Base-by-base conservation (phyloP, 1,140 invertebrate genomes). In the Leptinotarsa lineolata region DNA sequence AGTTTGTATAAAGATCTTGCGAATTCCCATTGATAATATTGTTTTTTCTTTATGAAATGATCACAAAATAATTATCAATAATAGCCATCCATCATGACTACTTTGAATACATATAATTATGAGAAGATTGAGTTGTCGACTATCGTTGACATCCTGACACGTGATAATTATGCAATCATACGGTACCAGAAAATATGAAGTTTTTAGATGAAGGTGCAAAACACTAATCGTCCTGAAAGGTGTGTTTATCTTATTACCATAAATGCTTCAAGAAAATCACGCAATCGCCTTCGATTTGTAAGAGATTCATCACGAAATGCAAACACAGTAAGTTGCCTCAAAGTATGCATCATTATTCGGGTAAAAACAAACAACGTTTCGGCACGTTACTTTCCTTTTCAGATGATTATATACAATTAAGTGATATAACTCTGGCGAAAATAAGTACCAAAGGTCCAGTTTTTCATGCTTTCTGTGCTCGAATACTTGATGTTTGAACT, bases 131-230 rank as follows among this genome's bases (percentile, higher is more conserved):
- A 63, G 61, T 18, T 18, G 61, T 63, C 20, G 61, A 21, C 20
- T 63, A n/a, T 63, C 58, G 15, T 20, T 59, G 58, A 59, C 58
- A 59, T 8, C 2, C 20, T 63, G 61, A 63, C 48, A 54, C 16
- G n/a, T 54, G 16, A 54, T 54, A 54, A 54, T 54, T 54, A 54
- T 54, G 48, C n/a, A 54, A 54, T 54, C 48, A 54, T 54, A 54
- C 15, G 5, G 48, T 54, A 16, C 48, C 4, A 54, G n/a, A 54
- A 15, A 54, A 54, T 54, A 2, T 54, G 15, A 54, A 18, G 3
- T 54, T 54, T 54, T 54, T n/a, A 54, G 15, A 54, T 54, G 48
- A 18, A 54, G 48, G 48, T 54, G 48, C 48, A 54, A 63, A 63
- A 63, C 61, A 3, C 11, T 63, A 22, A 63, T 20, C 15, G 21